Conservation (phyloP, 2,113 vertebrate species). For the Hyla sarda region DNA sequence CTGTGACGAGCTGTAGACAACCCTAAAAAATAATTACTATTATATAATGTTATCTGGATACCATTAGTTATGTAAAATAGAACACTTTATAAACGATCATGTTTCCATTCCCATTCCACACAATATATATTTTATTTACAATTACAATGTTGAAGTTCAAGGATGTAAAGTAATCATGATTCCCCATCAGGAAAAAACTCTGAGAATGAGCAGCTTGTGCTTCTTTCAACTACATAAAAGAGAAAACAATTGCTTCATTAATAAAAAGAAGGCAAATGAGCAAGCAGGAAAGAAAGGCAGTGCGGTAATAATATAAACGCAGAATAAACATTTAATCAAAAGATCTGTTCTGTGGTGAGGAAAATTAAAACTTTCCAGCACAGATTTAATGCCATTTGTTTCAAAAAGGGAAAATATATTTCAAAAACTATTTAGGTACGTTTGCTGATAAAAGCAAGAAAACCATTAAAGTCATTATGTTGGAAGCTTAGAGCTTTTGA, state of each 20-base stretch:
- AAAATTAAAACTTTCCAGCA: slow-evolving; percentile 23
- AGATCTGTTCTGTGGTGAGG: not conserved
- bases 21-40: too few relatives aligned
- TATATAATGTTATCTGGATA: too few relatives aligned
- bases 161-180: not conserved
- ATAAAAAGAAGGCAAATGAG: slow-evolving; percentile 30
- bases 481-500: not conserved
- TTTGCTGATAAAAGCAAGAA: not conserved
- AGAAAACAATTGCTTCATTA: slow-evolving; percentile 10
- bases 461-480: not conserved
- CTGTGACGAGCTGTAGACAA: too few relatives aligned
- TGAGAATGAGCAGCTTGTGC: not conserved
- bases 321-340: slow-evolving; percentile 35
- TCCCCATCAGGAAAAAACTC: not conserved
- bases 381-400: not conserved
- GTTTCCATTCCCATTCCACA: too few relatives aligned
- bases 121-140: not conserved
- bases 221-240: slow-evolving; percentile 5
- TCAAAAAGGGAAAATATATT: slow-evolving; percentile 7
- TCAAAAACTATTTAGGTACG: not conserved
- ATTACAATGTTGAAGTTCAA: not conserved
- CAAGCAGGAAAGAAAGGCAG: not conserved
- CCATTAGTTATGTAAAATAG: too few relatives aligned
- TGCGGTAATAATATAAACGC: not conserved
- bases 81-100: too few relatives aligned